Conservation (phyloP, 2,113 vertebrate species). For the Prietella phreatophila region DNA sequence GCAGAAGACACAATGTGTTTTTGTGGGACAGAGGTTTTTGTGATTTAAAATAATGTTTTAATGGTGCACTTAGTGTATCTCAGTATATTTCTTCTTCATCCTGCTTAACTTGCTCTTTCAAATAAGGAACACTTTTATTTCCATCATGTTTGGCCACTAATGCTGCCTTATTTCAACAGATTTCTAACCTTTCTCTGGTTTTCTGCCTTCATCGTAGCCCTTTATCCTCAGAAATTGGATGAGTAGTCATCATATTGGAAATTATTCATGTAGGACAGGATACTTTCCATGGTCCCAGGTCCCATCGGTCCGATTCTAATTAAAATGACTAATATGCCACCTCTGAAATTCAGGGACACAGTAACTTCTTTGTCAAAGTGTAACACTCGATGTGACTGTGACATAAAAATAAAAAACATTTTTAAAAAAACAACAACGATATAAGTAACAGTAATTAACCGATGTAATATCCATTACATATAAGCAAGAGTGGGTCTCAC, state of each 20-base stretch:
- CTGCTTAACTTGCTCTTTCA: not conserved
- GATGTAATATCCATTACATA: not conserved
- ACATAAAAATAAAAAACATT: no score
- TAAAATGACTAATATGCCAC: not conserved
- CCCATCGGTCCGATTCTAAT: not conserved
- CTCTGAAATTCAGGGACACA: not conserved
- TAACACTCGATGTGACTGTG: not conserved
- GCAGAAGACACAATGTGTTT: not conserved
- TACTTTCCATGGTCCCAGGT: not conserved
- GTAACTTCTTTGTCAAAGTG: not conserved
- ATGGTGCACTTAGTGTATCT: slow-evolving; percentile 8
- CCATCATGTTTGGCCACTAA: not conserved
- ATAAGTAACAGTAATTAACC: not conserved
- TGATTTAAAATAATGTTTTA: slow-evolving; percentile 19
- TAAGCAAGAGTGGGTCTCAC: not conserved
- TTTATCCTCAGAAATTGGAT: not conserved
- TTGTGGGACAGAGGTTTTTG: not conserved
- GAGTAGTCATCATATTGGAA: not conserved
- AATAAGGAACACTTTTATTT: not conserved
- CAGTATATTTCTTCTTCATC: not conserved
- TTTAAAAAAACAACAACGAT: no score
- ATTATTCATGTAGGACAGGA: not conserved
- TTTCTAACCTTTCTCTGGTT: not conserved
- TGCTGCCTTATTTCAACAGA: not conserved
- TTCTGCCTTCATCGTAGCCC: not conserved